Percentiles rank a stretch among this genome's conserved stretches.
These are phyloP conservation scores for Nephrocerus scutellatus DNA, from an alignment of 2,888 invertebrate genomes.

Conservation along the genomic window DNA sequence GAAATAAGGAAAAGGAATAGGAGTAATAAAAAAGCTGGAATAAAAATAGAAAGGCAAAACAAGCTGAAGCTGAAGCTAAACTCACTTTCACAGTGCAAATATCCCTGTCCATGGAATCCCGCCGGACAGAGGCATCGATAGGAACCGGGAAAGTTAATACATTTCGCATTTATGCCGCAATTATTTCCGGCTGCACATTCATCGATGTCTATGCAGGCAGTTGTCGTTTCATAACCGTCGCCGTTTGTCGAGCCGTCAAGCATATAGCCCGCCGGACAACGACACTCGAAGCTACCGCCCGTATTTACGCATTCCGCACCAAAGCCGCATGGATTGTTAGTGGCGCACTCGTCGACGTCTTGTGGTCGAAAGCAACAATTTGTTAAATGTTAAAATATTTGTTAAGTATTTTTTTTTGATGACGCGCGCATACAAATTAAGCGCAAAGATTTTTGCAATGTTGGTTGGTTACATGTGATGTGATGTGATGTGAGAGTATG, in stretches of 20 bases:
- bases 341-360: constrained; percentile 70
- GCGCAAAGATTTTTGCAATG: not conserved
- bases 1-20: too few species aligned
- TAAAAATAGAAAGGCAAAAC: not conserved
- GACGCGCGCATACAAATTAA: constrained; percentile 1
- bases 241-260: constrained; percentile 44
- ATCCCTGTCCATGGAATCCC: constrained; percentile 69
- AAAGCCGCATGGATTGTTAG: constrained; percentile 59
- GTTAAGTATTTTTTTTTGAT: not conserved
- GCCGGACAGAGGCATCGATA: constrained; percentile 70
- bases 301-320: constrained; percentile 68
- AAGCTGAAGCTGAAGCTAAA: constrained; percentile 33
- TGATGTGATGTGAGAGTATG: constrained; percentile 2
- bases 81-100: constrained; percentile 69
- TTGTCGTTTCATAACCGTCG: constrained; percentile 6
- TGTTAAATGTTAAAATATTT: constrained; percentile 15
- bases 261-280: constrained; percentile 64
- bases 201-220: constrained; percentile 64
- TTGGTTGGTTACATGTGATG: not conserved
- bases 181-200: constrained; percentile 71
- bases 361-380: constrained; percentile 23
- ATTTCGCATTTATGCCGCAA: constrained; percentile 72
- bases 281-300: constrained; percentile 68
- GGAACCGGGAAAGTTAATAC: constrained; percentile 73
- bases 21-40: constrained; percentile 11